phyloP scores from a whole-genome alignment of 92 coral and sea anemone genomes.

The Scolanthus callimorphus region DNA sequence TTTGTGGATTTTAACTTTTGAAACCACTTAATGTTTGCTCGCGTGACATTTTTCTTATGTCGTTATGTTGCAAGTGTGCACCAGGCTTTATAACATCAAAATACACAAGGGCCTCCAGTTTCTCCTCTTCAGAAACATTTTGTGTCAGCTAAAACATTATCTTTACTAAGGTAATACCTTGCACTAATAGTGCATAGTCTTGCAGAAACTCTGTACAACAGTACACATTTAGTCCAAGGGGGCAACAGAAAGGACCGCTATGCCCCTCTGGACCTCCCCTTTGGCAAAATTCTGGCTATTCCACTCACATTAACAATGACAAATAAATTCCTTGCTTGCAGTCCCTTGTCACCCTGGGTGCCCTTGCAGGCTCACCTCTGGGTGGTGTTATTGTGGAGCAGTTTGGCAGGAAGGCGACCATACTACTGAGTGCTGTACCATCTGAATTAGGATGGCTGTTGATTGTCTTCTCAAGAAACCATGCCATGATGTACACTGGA shows the following conservation, averaged over 20 bases:
- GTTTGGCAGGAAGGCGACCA: slow-evolving; percentile 64
- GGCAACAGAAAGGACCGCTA: too few species aligned
- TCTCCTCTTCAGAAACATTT: too few species aligned
- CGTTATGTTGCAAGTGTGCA: too few species aligned
- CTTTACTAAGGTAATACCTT: too few species aligned
- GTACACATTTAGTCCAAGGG: too few species aligned
- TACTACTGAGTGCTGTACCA: slow-evolving; percentile 61
- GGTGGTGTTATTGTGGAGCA: slow-evolving; percentile 55
- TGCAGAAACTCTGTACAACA: too few species aligned
- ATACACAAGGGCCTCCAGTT: too few species aligned
- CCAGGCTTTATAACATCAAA: too few species aligned
- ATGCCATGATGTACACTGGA: slow-evolving; percentile 51
- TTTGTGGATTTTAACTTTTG: too few species aligned
- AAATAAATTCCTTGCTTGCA: slow-evolving; percentile 5
- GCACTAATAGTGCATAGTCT: too few species aligned
- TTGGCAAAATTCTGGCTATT: background rate
- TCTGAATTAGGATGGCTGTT: slow-evolving; percentile 78
- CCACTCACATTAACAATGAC: too few species aligned
- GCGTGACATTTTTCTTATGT: background rate
- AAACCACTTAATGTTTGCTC: background rate
- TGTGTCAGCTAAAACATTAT: too few species aligned
- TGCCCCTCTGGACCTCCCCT: background rate
- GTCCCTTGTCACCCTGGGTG: slow-evolving; percentile 78
- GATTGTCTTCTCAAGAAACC: slow-evolving; percentile 45
- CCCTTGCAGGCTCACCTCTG: slow-evolving; percentile 55